These are phyloP conservation scores for Diadophis punctatus DNA, from an alignment of 2,113 vertebrate species.

Conservation along the genomic window DNA sequence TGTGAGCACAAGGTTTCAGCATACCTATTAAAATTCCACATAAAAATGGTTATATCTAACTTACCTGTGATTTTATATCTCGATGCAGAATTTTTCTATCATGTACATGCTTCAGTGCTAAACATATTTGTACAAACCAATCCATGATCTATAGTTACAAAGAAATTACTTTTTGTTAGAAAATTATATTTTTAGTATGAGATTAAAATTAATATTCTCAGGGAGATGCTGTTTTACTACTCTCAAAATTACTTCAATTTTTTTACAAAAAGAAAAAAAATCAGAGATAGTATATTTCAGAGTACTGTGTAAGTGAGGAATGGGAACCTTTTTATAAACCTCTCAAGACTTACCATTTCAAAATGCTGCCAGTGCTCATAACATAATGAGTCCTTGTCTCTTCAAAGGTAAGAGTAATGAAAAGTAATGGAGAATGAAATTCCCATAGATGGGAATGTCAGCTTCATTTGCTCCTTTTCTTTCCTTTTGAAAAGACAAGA, in stretches of 20 bases:
- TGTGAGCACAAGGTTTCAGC: not conserved
- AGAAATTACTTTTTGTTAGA: not conserved
- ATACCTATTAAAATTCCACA: not conserved
- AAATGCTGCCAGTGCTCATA: not conserved
- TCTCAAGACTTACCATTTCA: not conserved
- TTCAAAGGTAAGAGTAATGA: not conserved
- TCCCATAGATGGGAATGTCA: not conserved
- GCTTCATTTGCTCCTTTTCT: not conserved
- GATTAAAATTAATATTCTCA: not conserved
- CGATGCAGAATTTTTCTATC: constrained; percentile 96
- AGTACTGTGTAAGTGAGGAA: not conserved
- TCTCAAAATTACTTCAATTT: not conserved
- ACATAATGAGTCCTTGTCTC: not conserved
- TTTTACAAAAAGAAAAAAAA: not conserved
- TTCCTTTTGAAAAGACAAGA: not conserved
- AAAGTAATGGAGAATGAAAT: not conserved
- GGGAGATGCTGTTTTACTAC: not conserved
- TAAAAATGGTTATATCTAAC: constrained; percentile 9
- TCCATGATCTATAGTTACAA: constrained; percentile 81
- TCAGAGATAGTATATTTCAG: not conserved
- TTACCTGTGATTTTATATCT: constrained; percentile 98
- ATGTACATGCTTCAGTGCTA: constrained; percentile 95
- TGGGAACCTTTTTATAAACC: not conserved
- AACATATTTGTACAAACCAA: constrained; percentile 97
- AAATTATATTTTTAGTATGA: not conserved